Percentiles rank a stretch among this genome's conserved stretches.
phyloP scores from a whole-genome alignment of 2,888 invertebrate genomes.

The Acrocyrtus sp. region DNA sequence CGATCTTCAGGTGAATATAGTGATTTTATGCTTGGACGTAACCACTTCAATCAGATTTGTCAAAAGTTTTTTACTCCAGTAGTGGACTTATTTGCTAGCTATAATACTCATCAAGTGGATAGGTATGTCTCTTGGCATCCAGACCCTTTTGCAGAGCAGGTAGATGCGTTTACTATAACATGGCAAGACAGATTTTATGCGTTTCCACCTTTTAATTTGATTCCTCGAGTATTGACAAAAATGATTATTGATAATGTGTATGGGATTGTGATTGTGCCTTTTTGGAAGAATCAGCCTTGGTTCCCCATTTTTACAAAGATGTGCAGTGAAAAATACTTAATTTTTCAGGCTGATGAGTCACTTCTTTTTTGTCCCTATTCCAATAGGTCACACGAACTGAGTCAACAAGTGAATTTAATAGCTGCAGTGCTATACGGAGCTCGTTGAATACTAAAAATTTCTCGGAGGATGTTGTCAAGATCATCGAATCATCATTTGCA shows the following conservation, averaged over 20 bases:
- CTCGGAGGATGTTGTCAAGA: neutral
- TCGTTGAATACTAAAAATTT: neutral
- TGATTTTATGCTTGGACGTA: conserved; percentile 3
- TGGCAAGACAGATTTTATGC: conserved; percentile 36
- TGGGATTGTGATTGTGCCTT: conserved; percentile 16
- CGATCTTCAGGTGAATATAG: neutral
- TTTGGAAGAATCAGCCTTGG: conserved; percentile 15
- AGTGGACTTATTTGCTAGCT: conserved; percentile 44
- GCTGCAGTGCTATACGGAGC: conserved; percentile 27
- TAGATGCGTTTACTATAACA: conserved; percentile 38
- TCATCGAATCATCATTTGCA: conserved; percentile 26
- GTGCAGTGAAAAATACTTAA: neutral
- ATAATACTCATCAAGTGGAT: conserved; percentile 13
- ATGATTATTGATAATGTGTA: neutral
- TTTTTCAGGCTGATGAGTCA: conserved; percentile 6
- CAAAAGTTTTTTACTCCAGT: conserved; percentile 3
- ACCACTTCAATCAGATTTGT: neutral
- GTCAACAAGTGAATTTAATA: conserved; percentile 13
- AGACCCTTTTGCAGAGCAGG: conserved; percentile 11
- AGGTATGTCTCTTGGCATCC: conserved; percentile 33
- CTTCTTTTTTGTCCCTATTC: conserved; percentile 35
- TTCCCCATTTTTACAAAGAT: neutral
- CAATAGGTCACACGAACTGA: conserved; percentile 30
- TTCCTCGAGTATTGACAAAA: conserved; percentile 2
- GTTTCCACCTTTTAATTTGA: conserved; percentile 41